Conservation (phyloP, 2,888 invertebrate species). For the Stegophylla sp. region DNA sequence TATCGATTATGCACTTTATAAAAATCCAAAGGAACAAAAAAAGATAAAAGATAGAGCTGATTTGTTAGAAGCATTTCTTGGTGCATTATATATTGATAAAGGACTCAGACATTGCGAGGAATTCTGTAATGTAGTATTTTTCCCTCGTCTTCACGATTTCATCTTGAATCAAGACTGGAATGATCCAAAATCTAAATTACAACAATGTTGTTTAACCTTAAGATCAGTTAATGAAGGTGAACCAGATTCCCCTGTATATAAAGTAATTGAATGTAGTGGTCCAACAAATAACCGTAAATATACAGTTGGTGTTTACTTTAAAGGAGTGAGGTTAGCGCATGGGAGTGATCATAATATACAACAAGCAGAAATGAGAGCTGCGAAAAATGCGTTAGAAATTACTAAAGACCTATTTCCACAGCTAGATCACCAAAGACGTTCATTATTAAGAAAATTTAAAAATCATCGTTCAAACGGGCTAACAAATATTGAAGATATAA, state of each 20-base stretch:
- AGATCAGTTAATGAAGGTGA: constrained; percentile 94
- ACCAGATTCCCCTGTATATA: constrained; percentile 97
- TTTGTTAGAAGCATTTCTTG: constrained; percentile 93
- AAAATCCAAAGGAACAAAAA: constrained; percentile 87
- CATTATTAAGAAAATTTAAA: constrained; percentile 78
- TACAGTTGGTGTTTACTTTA: constrained; percentile 96
- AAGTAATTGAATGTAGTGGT: constrained; percentile 93
- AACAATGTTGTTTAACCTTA: constrained; percentile 96
- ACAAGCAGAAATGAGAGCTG: constrained; percentile 98
- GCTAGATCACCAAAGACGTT: constrained; percentile 87
- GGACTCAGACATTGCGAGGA: constrained; percentile 85
- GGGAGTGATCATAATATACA: constrained; percentile 95
- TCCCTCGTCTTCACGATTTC: constrained; percentile 94
- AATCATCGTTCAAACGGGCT: constrained; percentile 30
- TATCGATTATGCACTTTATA: constrained; percentile 89
- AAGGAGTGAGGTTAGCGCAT: constrained; percentile 84
- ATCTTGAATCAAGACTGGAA: constrained; percentile 99
- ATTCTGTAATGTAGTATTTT: constrained; percentile 93
- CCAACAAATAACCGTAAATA: constrained; percentile 97
- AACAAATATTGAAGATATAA: constrained; percentile 33
- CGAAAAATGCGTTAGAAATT: constrained; percentile 84
- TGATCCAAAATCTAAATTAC: constrained; percentile 98
- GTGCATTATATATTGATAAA: constrained; percentile 95
- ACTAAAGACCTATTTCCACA: constrained; percentile 89
- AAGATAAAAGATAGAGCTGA: constrained; percentile 97